Conservation (phyloP, 2,797 vertebrate genomes). For the Platyrinchus mystaceus region DNA sequence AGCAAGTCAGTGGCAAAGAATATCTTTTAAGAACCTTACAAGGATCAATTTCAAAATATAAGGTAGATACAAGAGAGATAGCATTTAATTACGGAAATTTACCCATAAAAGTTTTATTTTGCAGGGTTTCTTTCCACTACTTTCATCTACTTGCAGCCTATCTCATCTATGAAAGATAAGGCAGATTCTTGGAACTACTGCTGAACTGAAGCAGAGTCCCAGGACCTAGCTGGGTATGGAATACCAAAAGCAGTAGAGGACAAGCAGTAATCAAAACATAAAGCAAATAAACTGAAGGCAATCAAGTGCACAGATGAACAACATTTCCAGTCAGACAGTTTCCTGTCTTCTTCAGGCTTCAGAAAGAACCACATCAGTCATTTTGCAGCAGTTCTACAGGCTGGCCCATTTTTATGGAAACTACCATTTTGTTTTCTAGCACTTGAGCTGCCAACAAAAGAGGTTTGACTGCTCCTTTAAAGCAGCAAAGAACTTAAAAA, state of each 20-base stretch:
- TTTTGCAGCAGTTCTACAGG: neutral
- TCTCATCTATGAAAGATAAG: neutral
- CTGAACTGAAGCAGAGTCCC: neutral
- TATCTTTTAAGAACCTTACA: neutral
- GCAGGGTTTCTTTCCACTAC: neutral
- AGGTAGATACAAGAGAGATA: neutral
- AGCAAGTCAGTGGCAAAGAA: neutral
- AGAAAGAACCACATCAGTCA: neutral
- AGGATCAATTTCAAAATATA: neutral
- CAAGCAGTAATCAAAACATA: neutral
- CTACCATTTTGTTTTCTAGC: neutral
- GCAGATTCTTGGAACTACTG: neutral
- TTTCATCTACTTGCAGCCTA: neutral
- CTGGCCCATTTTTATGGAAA: neutral
- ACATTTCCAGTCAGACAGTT: neutral
- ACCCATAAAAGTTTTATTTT: neutral
- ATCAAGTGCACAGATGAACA: neutral
- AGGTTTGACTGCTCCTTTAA: neutral
- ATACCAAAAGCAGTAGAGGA: neutral
- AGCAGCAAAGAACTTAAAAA: neutral
- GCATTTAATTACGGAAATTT: neutral
- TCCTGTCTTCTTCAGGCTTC: neutral
- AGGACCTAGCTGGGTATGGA: neutral
- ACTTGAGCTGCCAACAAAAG: neutral
- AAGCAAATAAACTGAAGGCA: neutral